These are phyloP conservation scores for Apostichopus japonicus DNA, from an alignment of 35 echinoderm and acorn worm species.

Conservation along the genomic window DNA sequence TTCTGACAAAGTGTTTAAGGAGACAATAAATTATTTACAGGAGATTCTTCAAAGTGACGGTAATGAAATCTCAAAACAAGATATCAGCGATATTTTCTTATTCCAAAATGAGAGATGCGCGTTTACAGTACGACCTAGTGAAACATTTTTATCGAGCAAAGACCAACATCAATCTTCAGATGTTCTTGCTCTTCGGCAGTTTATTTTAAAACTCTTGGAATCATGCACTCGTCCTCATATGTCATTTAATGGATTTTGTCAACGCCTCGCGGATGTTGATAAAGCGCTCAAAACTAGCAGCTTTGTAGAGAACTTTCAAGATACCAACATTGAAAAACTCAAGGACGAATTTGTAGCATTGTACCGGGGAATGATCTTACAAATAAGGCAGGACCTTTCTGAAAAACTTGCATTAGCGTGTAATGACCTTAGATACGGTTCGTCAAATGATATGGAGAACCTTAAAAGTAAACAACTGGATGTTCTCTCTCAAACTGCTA, in stretches of 20 bases:
- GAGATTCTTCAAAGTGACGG: background rate
- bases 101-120: background rate
- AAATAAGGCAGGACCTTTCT: background rate
- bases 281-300: conserved; percentile 16
- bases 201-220: background rate
- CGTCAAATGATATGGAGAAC: background rate
- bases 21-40: background rate
- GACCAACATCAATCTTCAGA: background rate
- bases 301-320: conserved; percentile 30
- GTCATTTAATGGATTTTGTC: conserved; percentile 11
- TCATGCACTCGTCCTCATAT: background rate
- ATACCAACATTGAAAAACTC: conserved; percentile 34
- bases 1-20: background rate
- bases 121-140: background rate
- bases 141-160: background rate
- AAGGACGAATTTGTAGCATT: conserved; percentile 21
- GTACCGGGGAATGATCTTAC: background rate
- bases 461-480: background rate
- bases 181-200: background rate
- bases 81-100: background rate
- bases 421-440: background rate
- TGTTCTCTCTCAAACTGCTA: background rate
- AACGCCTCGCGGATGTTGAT: conserved; percentile 20
- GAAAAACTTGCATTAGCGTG: background rate
- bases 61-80: background rate